phyloP scores from a whole-genome alignment of 2,797 vertebrate genomes.

The Atherinosoma microstoma region DNA sequence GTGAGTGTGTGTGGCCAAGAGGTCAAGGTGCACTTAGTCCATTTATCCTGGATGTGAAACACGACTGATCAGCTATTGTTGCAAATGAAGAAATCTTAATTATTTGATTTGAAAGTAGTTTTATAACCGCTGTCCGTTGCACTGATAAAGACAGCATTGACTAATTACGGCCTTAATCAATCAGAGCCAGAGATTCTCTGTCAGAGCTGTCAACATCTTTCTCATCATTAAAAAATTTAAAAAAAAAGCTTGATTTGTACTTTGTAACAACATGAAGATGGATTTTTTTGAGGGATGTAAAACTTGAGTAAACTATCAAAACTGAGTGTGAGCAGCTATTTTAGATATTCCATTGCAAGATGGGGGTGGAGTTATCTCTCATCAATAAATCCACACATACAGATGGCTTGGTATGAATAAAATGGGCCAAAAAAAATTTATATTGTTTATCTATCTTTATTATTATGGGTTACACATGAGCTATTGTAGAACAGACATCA shows the following conservation, averaged over 20 bases:
- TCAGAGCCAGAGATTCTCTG: conserved; percentile 52
- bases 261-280: conserved; percentile 29
- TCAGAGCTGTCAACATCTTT: conserved; percentile 54
- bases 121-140: conserved; percentile 22
- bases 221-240: conserved; percentile 42
- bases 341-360: background rate
- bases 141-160: conserved; percentile 38
- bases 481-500: conserved; percentile 16
- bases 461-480: background rate
- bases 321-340: background rate
- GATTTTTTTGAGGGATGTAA: conserved; percentile 24
- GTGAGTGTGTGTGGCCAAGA: conserved; percentile 64
- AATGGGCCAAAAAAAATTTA: no score
- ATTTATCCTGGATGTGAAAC: conserved; percentile 34
- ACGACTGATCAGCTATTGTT: background rate
- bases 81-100: conserved; percentile 7
- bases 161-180: conserved; percentile 62
- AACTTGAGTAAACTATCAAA: background rate
- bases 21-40: conserved; percentile 51
- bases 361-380: background rate
- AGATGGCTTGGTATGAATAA: background rate
- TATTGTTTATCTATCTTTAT: background rate
- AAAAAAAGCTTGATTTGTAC: conserved; percentile 13
- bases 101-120: conserved; percentile 3
- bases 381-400: background rate